A percentile compares a stretch with the other conserved stretches of the same genome.
These are phyloP conservation scores for Micropterix aruncella DNA, from an alignment of 2,888 invertebrate species.

Conservation along the genomic window DNA sequence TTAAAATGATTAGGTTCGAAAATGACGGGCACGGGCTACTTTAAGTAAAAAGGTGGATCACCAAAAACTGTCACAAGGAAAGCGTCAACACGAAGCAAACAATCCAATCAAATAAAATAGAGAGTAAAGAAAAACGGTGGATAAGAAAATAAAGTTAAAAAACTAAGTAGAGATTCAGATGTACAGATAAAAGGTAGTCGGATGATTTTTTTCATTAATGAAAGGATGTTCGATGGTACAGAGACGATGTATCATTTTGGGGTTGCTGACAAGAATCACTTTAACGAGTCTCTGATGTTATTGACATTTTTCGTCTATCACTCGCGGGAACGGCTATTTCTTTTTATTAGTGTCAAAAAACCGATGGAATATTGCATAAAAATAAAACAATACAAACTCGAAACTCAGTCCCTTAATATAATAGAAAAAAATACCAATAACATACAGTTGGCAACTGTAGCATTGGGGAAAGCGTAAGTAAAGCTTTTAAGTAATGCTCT, in stretches of 20 bases:
- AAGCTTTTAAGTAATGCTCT: too few relatives aligned
- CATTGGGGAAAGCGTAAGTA: conserved; percentile 7
- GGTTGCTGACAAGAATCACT: conserved; percentile 1
- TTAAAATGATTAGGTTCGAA: background rate
- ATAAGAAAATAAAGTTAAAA: conserved; percentile 11
- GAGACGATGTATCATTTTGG: background rate
- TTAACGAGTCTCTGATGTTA: too few relatives aligned
- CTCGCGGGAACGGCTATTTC: too few relatives aligned
- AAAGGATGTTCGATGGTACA: background rate
- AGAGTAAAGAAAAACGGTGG: conserved; percentile 10
- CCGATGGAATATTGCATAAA: too few relatives aligned
- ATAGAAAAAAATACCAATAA: background rate
- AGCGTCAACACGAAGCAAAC: conserved; percentile 47
- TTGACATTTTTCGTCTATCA: too few relatives aligned
- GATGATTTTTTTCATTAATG: background rate
- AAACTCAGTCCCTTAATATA: background rate
- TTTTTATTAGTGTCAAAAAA: too few relatives aligned
- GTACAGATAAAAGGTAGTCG: background rate
- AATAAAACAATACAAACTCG: background rate
- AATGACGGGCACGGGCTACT: conserved; percentile 41
- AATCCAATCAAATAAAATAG: conserved; percentile 35
- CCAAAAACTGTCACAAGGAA: conserved; percentile 44
- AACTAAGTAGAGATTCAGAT: conserved; percentile 7
- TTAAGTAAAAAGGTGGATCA: conserved; percentile 27
- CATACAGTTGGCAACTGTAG: background rate